Base-by-base conservation (phyloP, 1,140 invertebrate genomes). In the Papilio helenus region DNA sequence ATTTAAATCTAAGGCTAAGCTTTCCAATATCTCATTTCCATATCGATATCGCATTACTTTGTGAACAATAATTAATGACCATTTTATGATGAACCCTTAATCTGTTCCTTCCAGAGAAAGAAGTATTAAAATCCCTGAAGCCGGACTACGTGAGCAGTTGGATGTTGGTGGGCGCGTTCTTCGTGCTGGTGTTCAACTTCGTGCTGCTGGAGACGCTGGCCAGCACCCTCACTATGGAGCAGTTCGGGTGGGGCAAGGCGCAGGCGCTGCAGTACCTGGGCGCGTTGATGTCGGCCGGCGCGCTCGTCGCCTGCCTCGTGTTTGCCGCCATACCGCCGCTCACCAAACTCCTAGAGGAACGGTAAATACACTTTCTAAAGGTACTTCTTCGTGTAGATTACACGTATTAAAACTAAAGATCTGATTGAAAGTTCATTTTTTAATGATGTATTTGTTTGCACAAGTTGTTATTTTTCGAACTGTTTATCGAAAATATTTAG, bases 121-220 rank as follows among this genome's bases (percentile, higher is more conserved):
- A 97, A 84, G 96, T 97, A 1, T 96, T 97, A 95, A 97, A 97
- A 83, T 91, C 93, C 23, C 92, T 96, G 34, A 97, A 97, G 88
- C 97, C 97, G 2, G 97, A 98, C 92, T 97, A 97, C 90, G 85
- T 97, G 26, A 97, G 97, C 55, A 95, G 97, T 44, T 97, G 97
- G 96, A 96, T 97, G 16, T 94, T 98, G 79, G 97, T 98, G 84
- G 94, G 96, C 49, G 96, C 97, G 2, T 98, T 98, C 92, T 98
- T 98, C 92, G 96, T 98, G 79, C 95, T 98, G 74, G 96, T 98
- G 39, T 98, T 98, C 90, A 98, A 98, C 92, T 98, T 98, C 94
- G 97, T 98, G 81, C 95, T 99, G 73, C 95, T 98, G 85, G 98
- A 99, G 95, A 98, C 98, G 51, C 95, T 98, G 81, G 97, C 96